Percentiles rank a stretch among this genome's conserved stretches.
phyloP scores from a whole-genome alignment of 2,888 invertebrate genomes.

The Pardosa pseudoannulata region DNA sequence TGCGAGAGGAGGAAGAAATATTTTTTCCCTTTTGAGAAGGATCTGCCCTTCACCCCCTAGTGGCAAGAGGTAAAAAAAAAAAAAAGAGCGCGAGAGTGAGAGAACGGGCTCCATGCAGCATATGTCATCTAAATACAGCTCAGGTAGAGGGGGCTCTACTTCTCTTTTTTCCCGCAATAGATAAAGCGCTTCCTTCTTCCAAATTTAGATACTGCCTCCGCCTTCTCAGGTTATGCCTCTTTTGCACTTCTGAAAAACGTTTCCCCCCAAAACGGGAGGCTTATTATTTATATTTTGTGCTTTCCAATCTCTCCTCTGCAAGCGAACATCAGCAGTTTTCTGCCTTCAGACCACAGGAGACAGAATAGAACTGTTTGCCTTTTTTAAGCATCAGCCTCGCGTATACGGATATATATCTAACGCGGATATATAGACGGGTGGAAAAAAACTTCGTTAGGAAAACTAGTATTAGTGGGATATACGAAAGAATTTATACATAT shows the following conservation, averaged over 20 bases:
- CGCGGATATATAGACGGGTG: no score
- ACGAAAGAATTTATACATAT: no score
- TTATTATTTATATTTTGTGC: no score
- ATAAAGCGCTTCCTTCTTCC: slow-evolving; percentile 55
- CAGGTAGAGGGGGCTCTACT: slow-evolving; percentile 42
- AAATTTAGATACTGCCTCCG: slow-evolving; percentile 46
- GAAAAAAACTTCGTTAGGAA: no score
- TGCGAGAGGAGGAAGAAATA: no score
- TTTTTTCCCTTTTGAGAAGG: no score
- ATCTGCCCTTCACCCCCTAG: no score
- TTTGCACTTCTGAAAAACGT: slow-evolving; percentile 41
- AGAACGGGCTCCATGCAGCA: slow-evolving; percentile 12
- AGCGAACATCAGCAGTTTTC: neutral
- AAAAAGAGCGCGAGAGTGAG: no score
- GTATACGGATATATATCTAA: no score
- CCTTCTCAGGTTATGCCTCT: slow-evolving; percentile 45
- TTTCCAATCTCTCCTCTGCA: neutral
- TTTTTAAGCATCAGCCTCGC: no score
- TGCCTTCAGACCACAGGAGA: neutral
- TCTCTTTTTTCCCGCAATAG: slow-evolving; percentile 44
- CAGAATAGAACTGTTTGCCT: neutral
- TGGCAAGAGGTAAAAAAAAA: no score
- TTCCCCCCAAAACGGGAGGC: neutral
- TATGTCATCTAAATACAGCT: slow-evolving; percentile 61
- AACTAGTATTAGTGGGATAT: no score